These are phyloP conservation scores for Camponotus vicinus DNA, from an alignment of 1,140 invertebrate genomes.

Conservation along the genomic window DNA sequence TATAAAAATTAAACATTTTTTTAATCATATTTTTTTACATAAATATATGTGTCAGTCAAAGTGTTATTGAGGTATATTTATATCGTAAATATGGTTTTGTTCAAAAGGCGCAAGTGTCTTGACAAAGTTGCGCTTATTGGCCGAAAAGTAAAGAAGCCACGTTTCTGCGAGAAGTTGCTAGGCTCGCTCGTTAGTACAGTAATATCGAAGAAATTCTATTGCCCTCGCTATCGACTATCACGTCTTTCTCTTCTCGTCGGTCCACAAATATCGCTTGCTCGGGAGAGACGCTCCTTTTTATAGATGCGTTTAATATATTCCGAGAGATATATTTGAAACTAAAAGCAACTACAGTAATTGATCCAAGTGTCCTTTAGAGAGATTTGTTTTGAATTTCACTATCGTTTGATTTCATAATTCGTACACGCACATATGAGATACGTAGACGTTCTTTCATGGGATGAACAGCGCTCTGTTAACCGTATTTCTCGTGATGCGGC, in stretches of 20 bases:
- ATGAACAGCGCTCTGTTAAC: slow-evolving; percentile 54
- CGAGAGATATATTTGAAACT: not conserved
- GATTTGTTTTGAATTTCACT: not conserved
- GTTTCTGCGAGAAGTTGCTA: slow-evolving; percentile 58
- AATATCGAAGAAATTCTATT: slow-evolving; percentile 52
- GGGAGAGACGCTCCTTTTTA: not conserved
- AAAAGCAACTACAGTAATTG: not conserved
- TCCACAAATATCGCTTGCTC: not conserved
- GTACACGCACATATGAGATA: not conserved
- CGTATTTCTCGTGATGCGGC: slow-evolving; percentile 47
- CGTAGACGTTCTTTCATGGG: not conserved
- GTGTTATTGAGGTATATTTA: not conserved
- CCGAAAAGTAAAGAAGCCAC: slow-evolving; percentile 57
- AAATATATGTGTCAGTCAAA: not conserved
- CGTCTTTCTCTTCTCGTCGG: slow-evolving; percentile 15
- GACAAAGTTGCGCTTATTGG: slow-evolving; percentile 15
- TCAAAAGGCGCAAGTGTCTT: not conserved
- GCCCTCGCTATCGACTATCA: slow-evolving; percentile 65
- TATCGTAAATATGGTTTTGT: slow-evolving; percentile 34
- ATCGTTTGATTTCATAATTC: not conserved
- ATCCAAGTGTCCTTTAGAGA: not conserved
- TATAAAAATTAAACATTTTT: too few relatives aligned
- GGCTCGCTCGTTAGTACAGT: slow-evolving; percentile 47
- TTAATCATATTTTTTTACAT: not conserved
- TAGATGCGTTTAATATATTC: not conserved